A percentile compares a stretch with the other conserved stretches of the same genome.
These are phyloP conservation scores for Eulemur rufifrons DNA, from an alignment of 2,113 vertebrate genomes.

Conservation along the genomic window DNA sequence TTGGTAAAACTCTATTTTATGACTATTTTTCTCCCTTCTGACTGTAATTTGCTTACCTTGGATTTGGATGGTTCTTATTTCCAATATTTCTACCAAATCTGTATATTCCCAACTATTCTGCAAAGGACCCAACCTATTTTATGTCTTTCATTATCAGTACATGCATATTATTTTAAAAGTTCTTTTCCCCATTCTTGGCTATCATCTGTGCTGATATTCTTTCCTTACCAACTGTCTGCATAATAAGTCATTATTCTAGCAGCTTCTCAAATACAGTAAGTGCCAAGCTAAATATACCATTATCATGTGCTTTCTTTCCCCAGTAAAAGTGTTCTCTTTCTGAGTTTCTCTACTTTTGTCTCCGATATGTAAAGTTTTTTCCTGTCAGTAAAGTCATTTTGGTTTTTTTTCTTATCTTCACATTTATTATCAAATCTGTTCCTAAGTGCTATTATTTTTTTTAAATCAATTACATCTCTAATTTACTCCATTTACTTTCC, in stretches of 20 bases:
- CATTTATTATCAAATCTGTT: constrained; percentile 9
- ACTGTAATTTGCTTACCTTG: background rate
- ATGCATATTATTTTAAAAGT: background rate
- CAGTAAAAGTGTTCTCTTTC: background rate
- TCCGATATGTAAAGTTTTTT: background rate
- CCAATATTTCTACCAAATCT: background rate
- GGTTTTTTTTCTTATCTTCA: background rate
- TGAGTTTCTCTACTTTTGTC: background rate
- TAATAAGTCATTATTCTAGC: background rate
- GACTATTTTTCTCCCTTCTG: background rate
- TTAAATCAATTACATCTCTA: background rate
- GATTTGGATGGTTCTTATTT: background rate
- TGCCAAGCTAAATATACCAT: background rate
- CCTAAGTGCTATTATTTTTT: background rate
- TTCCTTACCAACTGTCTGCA: constrained; percentile 17
- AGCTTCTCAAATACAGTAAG: background rate
- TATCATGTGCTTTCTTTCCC: background rate
- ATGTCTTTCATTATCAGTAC: background rate
- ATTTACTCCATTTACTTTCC: background rate
- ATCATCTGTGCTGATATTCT: background rate
- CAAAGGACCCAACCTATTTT: background rate
- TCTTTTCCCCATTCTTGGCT: background rate
- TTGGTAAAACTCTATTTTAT: background rate
- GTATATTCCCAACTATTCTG: background rate
- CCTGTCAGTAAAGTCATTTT: background rate